Percentiles rank a stretch among this genome's conserved stretches.
phyloP scores from a whole-genome alignment of 2,113 vertebrate genomes.

The Tringa solitaria region DNA sequence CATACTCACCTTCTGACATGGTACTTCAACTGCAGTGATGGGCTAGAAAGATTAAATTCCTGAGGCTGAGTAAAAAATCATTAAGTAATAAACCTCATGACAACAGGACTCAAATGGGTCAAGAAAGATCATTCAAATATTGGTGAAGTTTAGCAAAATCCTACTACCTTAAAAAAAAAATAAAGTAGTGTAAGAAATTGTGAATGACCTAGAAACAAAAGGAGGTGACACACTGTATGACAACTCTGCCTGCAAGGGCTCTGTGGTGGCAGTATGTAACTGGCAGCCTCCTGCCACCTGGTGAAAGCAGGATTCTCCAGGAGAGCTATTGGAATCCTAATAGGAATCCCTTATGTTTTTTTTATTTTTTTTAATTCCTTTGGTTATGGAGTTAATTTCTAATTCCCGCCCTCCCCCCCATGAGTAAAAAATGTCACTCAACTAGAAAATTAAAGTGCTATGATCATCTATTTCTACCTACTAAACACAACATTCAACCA shows the following conservation, averaged over 20 bases:
- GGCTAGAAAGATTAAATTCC: not conserved
- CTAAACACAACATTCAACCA: not conserved
- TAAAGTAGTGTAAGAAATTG: not conserved
- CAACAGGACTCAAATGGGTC: not conserved
- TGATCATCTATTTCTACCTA: not conserved
- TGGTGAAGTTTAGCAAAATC: not conserved
- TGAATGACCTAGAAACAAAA: not conserved
- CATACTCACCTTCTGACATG: not conserved
- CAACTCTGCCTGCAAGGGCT: not conserved
- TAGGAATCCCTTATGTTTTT: not conserved
- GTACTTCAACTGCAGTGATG: not conserved
- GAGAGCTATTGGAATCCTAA: not conserved
- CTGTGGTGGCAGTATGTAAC: not conserved
- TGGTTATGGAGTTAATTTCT: not conserved
- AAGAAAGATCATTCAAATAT: not conserved
- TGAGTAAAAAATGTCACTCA: not conserved
- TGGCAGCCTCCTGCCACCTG: not conserved
- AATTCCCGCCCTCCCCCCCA: fast-evolving
- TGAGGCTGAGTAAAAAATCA: not conserved
- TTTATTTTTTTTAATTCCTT: not conserved
- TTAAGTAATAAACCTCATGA: not conserved
- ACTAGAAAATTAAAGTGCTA: not conserved
- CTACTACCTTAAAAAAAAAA: not conserved
- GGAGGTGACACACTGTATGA: not conserved
- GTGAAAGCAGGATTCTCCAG: not conserved